phyloP scores from a whole-genome alignment of 2,113 vertebrate genomes.

The Strix uralensis region DNA sequence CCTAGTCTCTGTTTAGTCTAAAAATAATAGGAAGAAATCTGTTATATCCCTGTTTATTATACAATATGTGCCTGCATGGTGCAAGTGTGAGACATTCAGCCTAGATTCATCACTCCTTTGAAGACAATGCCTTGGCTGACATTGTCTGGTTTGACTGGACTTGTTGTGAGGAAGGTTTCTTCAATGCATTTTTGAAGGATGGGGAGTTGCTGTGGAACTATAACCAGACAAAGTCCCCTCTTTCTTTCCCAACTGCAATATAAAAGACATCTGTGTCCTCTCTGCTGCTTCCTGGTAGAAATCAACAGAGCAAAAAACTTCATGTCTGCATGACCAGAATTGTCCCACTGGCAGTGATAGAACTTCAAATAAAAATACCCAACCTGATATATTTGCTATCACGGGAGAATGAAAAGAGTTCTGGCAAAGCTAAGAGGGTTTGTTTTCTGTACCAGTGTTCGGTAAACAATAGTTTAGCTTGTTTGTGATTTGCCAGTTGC shows the following conservation, averaged over 20 bases:
- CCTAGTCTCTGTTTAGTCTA: background rate
- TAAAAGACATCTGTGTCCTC: background rate
- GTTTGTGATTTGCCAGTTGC: background rate
- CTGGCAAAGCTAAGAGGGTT: background rate
- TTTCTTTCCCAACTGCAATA: background rate
- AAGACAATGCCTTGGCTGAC: background rate
- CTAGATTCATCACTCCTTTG: background rate
- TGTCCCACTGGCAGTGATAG: background rate
- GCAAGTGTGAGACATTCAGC: background rate
- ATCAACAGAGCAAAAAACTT: background rate
- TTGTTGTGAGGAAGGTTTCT: background rate
- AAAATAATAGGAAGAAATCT: background rate
- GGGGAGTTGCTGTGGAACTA: background rate
- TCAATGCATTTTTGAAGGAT: background rate
- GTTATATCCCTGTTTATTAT: background rate
- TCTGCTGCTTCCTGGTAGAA: background rate
- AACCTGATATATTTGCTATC: background rate
- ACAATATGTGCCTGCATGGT: background rate
- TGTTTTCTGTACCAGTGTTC: background rate
- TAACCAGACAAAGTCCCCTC: background rate
- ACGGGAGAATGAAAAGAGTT: background rate
- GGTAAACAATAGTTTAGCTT: background rate
- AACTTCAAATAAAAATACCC: background rate
- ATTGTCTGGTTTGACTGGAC: background rate
- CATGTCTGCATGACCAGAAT: background rate